phyloP scores from a whole-genome alignment of 1,140 invertebrate genomes.

The Andricus grossulariae region DNA sequence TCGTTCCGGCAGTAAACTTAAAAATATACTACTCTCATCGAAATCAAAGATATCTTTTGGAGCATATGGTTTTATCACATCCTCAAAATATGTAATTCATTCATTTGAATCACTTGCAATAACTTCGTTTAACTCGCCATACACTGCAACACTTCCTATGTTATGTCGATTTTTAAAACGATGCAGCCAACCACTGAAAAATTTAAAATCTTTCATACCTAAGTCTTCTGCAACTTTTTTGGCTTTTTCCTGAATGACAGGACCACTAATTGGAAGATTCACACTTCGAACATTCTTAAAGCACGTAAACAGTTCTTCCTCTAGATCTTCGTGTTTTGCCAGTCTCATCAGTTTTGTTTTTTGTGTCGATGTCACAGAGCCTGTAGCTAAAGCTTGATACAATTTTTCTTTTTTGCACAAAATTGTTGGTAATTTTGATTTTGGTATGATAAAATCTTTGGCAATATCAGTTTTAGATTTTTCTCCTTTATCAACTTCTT shows the following conservation, averaged over 20 bases:
- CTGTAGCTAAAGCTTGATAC: slow-evolving; percentile 32
- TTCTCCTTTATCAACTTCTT: slow-evolving; percentile 32
- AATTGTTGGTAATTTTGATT: slow-evolving; percentile 34
- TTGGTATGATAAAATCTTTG: slow-evolving; percentile 30
- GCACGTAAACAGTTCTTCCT: slow-evolving; percentile 26
- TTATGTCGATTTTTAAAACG: slow-evolving; percentile 34
- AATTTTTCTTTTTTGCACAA: slow-evolving; percentile 26
- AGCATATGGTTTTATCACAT: slow-evolving; percentile 34
- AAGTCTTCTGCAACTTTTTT: slow-evolving; percentile 31
- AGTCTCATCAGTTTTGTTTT: slow-evolving; percentile 33
- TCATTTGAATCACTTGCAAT: slow-evolving; percentile 32
- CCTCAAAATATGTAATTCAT: slow-evolving; percentile 37
- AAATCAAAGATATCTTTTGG: slow-evolving; percentile 35
- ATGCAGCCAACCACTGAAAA: slow-evolving; percentile 31
- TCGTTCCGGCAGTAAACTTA: slow-evolving; percentile 30
- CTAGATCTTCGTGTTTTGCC: slow-evolving; percentile 32
- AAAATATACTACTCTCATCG: slow-evolving; percentile 34
- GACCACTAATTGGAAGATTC: too few species aligned
- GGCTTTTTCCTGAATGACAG: slow-evolving; percentile 33
- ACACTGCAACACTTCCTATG: slow-evolving; percentile 34
- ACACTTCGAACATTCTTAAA: slow-evolving; percentile 34
- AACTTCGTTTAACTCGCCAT: slow-evolving; percentile 33
- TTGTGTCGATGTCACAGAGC: slow-evolving; percentile 33
- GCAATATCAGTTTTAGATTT: slow-evolving; percentile 32
- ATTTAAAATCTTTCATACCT: slow-evolving; percentile 34